Base-by-base conservation (phyloP, 2,888 invertebrate genomes). In the Pandemis heparana region DNA sequence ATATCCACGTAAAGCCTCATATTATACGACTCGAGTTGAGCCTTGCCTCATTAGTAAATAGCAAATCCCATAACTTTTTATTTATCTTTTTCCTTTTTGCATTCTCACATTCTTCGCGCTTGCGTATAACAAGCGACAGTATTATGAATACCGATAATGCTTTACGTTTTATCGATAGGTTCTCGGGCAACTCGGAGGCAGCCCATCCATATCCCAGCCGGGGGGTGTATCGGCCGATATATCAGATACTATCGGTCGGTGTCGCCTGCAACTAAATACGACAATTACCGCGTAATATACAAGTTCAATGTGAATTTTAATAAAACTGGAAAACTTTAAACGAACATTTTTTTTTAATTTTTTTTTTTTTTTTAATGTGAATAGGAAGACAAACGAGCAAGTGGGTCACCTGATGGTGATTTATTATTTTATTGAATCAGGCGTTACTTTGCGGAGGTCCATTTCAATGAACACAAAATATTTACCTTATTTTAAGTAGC, bases 181-280 rank as follows among this genome's bases (percentile, higher is more conserved):
- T 87, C 82, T 80, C 78, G 72, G 76, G 80, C 80, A 83, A 83
- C 78, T 81, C 78, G 79, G 82, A 80, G 82, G 83, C 86, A 78
- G 75, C 83, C 85, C 87, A 89, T 87, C 88, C 87, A 89, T 89
- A 85, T 79, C 78, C 78, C 75, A 75, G 85, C 88, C 83, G 76
- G 79, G 77, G 85, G 89, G 86, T 86, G 83, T 81, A 79, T 81
- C 81, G 78, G 82, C 80, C 88, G 85, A 91, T 91, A 87, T 85
- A 90, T 92, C 90, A 89, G 91, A 92, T 92, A 90, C 82, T 77
- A 92, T 92, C 92, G 75, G 78, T 77, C 76, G 75, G 78, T 85
- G 88, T 88, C 88, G 87, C 85, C 88, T 79, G 87, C 86, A 90
- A 88, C 88, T 88, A 87, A 88, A 87, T 84, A 83, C 81, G 79